These are phyloP conservation scores for Morinoia aosen DNA, from an alignment of 2,888 invertebrate species.

Conservation along the genomic window DNA sequence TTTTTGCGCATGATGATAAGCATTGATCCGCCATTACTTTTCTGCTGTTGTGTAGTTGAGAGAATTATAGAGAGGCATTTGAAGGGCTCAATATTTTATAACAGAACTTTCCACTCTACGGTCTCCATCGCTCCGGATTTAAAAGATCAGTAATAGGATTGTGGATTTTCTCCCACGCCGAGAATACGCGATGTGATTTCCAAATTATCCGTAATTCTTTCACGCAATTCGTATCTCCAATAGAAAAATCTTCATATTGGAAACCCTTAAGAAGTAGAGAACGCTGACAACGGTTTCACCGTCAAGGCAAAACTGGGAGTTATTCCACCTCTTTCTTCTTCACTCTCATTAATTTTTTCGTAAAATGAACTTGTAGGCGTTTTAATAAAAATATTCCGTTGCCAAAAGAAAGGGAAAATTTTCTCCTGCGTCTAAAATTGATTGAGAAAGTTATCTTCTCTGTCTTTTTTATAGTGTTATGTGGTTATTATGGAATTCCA, in stretches of 20 bases:
- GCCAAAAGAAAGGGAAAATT: too few relatives aligned
- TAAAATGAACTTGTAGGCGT: too few relatives aligned
- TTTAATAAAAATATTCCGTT: too few relatives aligned
- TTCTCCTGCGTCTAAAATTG: too few relatives aligned
- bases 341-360: too few relatives aligned
- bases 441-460: too few relatives aligned
- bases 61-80: not conserved
- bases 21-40: not conserved
- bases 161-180: not conserved
- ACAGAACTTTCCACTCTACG: not conserved
- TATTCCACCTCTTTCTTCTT: too few relatives aligned
- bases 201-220: not conserved
- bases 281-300: not conserved
- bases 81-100: not conserved
- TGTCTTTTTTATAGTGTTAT: too few relatives aligned
- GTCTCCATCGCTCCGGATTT: not conserved
- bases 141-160: not conserved
- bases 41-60: not conserved
- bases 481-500: too few relatives aligned
- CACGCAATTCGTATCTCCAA: not conserved
- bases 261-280: not conserved
- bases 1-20: not conserved
- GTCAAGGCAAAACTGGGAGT: not conserved
- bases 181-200: slow-evolving; percentile 4
- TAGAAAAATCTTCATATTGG: not conserved